These are phyloP conservation scores for Dicyrtoma fusca DNA, from an alignment of 2,888 invertebrate genomes.

Conservation along the genomic window DNA sequence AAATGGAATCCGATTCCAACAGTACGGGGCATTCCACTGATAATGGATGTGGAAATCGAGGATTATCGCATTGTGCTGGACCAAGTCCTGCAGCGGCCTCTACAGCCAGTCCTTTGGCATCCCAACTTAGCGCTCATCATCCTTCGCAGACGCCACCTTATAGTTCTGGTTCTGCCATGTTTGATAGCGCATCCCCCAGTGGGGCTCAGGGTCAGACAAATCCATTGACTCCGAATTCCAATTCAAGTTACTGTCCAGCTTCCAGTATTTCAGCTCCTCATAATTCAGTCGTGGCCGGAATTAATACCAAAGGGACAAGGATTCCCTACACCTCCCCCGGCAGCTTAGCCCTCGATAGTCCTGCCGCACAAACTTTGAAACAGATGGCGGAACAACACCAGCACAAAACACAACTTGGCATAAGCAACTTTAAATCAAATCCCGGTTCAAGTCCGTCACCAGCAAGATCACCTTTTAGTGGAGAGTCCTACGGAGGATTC, in stretches of 20 bases:
- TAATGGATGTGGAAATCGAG: constrained; percentile 32
- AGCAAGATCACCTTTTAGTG: constrained; percentile 43
- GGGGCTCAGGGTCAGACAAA: constrained; percentile 35
- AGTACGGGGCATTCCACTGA: background rate
- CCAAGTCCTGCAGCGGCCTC: constrained; percentile 56
- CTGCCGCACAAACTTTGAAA: constrained; percentile 92
- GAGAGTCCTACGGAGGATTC: constrained; percentile 7
- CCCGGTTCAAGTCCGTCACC: constrained; percentile 40
- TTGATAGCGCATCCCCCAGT: constrained; percentile 36
- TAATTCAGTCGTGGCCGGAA: constrained; percentile 11
- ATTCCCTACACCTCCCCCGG: constrained; percentile 55
- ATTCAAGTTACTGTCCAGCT: constrained; percentile 35
- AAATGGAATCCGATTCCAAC: constrained; percentile 25
- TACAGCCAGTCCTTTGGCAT: constrained; percentile 56
- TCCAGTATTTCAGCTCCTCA: background rate
- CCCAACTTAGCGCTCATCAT: constrained; percentile 50
- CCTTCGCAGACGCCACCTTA: constrained; percentile 54
- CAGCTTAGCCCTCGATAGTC: constrained; percentile 63
- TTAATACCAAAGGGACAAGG: constrained; percentile 45
- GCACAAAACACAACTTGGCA: constrained; percentile 68
- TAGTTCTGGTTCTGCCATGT: constrained; percentile 40
- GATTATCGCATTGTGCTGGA: constrained; percentile 47
- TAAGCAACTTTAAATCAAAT: constrained; percentile 32
- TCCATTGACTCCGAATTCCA: constrained; percentile 38
- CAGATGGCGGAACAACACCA: constrained; percentile 98